Evolutionary conservation across 1,140 invertebrate species (phyloP).

Genomic region (Chrysoperla carnea): DNA sequence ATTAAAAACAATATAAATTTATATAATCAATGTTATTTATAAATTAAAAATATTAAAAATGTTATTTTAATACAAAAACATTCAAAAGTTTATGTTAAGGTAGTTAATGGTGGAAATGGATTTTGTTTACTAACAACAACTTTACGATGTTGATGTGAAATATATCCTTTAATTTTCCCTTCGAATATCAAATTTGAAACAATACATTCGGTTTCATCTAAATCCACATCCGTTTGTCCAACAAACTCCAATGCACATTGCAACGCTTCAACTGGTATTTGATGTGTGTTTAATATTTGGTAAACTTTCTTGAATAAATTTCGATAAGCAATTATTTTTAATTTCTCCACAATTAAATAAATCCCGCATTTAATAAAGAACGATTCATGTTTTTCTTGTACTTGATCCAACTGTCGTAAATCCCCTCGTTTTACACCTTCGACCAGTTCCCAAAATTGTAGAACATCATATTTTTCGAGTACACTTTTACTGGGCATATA

Average conservation of each 20-base stretch:
- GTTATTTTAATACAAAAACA: slow-evolving; percentile 1
- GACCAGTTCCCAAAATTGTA: slow-evolving; percentile 79
- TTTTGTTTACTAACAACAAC: slow-evolving; percentile 94
- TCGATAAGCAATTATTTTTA: slow-evolving; percentile 87
- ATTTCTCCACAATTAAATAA: slow-evolving; percentile 90
- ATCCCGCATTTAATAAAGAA: slow-evolving; percentile 94
- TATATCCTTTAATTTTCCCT: slow-evolving; percentile 91
- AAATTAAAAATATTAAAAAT: slow-evolving; percentile 1
- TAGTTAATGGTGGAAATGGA: slow-evolving; percentile 68
- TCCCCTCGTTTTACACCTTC: slow-evolving; percentile 80
- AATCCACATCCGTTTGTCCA: slow-evolving; percentile 69
- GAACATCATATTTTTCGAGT: slow-evolving; percentile 75
- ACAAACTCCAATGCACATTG: slow-evolving; percentile 62
- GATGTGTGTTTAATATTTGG: slow-evolving; percentile 70
- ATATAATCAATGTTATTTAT: background rate
- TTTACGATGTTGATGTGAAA: slow-evolving; percentile 93
- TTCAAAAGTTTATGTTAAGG: slow-evolving; percentile 21
- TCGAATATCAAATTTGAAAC: slow-evolving; percentile 92
- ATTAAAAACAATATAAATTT: background rate
- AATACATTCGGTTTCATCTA: slow-evolving; percentile 91
- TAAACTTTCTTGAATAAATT: slow-evolving; percentile 96
- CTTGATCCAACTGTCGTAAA: slow-evolving; percentile 62
- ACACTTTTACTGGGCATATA: slow-evolving; percentile 68
- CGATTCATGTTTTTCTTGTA: slow-evolving; percentile 69
- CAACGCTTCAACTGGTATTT: slow-evolving; percentile 74